Conservation (phyloP, 2,888 invertebrate species). For the Leptarthrus brevirostris region DNA sequence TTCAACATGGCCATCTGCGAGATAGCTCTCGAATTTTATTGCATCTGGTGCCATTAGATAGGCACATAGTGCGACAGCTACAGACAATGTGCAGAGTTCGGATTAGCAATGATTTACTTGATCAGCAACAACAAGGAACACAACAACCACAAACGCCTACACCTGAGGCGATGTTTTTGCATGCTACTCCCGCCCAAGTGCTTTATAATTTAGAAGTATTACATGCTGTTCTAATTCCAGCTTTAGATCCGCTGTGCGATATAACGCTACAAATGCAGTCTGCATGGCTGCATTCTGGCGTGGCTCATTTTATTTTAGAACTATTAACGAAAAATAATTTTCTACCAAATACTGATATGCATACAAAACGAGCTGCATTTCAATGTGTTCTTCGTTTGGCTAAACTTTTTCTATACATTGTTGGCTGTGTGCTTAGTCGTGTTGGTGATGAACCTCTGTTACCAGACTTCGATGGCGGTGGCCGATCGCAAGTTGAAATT, state of each 20-base stretch:
- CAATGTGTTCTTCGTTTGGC: constrained; percentile 88
- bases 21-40: constrained; percentile 73
- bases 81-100: constrained; percentile 62
- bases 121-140: constrained; percentile 44
- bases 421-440: constrained; percentile 81
- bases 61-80: constrained; percentile 66
- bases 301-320: constrained; percentile 76
- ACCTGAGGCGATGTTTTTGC: constrained; percentile 76
- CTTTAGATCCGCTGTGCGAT: constrained; percentile 82
- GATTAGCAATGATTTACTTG: constrained; percentile 47
- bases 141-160: constrained; percentile 58
- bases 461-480: constrained; percentile 66
- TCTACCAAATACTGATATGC: constrained; percentile 81
- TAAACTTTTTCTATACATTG: constrained; percentile 87
- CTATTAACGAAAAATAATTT: constrained; percentile 89
- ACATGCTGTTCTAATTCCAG: constrained; percentile 93
- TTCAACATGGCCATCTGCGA: constrained; percentile 82
- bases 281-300: constrained; percentile 72
- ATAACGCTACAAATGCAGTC: constrained; percentile 72
- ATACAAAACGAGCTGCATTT: constrained; percentile 83
- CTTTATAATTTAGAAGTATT: constrained; percentile 83
- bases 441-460: constrained; percentile 71
- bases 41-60: constrained; percentile 66
- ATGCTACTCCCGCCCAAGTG: constrained; percentile 79
- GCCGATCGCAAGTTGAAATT: constrained; percentile 71